phyloP scores from a whole-genome alignment of 2,888 invertebrate species.

The Oxyteleia sp. region DNA sequence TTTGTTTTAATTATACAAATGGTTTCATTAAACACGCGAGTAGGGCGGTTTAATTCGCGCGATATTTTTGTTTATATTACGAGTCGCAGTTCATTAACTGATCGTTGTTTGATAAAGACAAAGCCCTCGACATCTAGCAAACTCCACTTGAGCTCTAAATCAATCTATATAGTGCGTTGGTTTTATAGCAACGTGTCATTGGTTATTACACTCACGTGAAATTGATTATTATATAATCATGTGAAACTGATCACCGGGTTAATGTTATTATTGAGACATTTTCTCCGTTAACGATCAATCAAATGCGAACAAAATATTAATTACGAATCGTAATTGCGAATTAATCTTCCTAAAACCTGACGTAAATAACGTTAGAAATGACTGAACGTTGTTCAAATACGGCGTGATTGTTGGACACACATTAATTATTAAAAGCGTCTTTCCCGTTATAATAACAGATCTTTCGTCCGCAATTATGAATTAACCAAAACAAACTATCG shows the following conservation, averaged over 20 bases:
- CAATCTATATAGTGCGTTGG: conserved; percentile 18
- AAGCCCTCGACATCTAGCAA: conserved; percentile 39
- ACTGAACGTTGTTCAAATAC: background rate
- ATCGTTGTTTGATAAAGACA: conserved; percentile 51
- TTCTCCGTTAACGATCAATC: conserved; percentile 46
- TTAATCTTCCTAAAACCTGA: conserved; percentile 20
- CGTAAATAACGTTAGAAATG: background rate
- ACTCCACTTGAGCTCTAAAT: conserved; percentile 27
- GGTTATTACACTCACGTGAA: conserved; percentile 34
- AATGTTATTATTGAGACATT: conserved; percentile 42
- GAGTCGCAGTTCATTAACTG: conserved; percentile 43
- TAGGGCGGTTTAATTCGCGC: conserved; percentile 13
- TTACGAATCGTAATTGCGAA: conserved; percentile 21
- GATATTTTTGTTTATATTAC: conserved; percentile 8
- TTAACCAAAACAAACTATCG: conserved; percentile 85
- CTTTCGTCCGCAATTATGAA: conserved; percentile 84
- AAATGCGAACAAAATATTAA: conserved; percentile 27
- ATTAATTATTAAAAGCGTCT: background rate
- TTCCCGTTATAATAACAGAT: conserved; percentile 80
- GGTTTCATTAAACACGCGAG: background rate
- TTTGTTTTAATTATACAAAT: conserved; percentile 35
- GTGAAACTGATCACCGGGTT: conserved; percentile 44
- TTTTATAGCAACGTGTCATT: conserved; percentile 29
- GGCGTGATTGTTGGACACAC: conserved; percentile 9
- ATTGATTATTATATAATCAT: conserved; percentile 51